These are phyloP conservation scores for Aptenodytes forsteri DNA, from an alignment of 2,113 vertebrate genomes.

Conservation along the genomic window DNA sequence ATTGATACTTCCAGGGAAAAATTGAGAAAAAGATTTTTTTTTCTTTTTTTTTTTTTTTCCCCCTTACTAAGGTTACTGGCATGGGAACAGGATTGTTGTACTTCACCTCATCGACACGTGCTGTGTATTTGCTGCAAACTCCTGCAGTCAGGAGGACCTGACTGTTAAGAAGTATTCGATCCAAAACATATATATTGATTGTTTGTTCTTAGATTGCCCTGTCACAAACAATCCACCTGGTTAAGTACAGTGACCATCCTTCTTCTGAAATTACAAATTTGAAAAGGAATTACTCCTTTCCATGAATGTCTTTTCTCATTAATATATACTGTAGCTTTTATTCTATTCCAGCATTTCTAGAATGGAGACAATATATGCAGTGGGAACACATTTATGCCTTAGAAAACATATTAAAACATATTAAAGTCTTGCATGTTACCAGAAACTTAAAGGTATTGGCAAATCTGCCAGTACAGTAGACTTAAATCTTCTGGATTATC, in stretches of 20 bases:
- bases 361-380: neutral
- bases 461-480: neutral
- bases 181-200: neutral
- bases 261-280: neutral
- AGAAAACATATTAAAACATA: neutral
- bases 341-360: neutral
- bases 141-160: neutral
- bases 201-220: neutral
- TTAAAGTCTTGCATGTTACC: neutral
- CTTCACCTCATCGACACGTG: neutral
- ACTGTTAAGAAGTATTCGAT: neutral
- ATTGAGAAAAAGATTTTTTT: neutral
- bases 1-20: neutral
- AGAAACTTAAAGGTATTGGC: neutral
- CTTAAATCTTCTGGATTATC: neutral
- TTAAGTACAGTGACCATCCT: neutral
- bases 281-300: neutral
- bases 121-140: neutral
- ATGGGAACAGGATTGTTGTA: neutral
- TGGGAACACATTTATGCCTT: neutral
- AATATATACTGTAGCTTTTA: neutral
- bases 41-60: neutral
- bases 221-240: neutral
- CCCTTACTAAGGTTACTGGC: neutral
- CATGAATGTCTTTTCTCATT: neutral